Evolutionary conservation across 2,888 invertebrate species (phyloP).

Genomic region (Macrosiphum euphorbiae): DNA sequence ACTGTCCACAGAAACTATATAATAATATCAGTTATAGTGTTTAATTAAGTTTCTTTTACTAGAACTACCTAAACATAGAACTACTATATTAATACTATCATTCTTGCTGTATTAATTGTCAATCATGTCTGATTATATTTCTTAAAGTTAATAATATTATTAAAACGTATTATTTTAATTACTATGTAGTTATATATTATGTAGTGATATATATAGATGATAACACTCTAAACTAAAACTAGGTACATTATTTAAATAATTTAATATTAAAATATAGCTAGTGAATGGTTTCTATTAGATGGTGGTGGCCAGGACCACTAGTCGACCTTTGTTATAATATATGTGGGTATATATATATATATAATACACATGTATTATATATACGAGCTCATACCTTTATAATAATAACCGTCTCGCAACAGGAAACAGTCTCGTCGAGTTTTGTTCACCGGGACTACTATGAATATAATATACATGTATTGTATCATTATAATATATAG

Average conservation of each 20-base stretch:
- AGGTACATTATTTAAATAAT: neutral
- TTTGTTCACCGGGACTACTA: neutral
- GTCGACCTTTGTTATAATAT: neutral
- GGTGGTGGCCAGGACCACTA: neutral
- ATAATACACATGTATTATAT: neutral
- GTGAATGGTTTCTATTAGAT: neutral
- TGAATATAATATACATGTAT: neutral
- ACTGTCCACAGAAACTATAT: neutral
- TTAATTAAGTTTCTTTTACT: neutral
- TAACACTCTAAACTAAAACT: neutral
- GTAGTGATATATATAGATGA: neutral
- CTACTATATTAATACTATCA: too few species aligned
- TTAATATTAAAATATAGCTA: neutral
- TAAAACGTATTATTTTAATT: neutral
- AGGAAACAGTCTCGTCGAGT: neutral
- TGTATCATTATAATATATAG: neutral
- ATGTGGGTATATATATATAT: neutral
- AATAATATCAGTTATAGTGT: neutral
- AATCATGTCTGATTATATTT: neutral
- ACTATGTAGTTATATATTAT: neutral
- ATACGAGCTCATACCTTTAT: neutral
- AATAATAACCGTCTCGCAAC: neutral
- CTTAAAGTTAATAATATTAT: neutral
- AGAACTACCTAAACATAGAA: fast-evolving
- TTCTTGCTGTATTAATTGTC: neutral